A percentile compares a stretch with the other conserved stretches of the same genome.
Conservation (phyloP, 2,888 invertebrate species). For the Agrypnus murinus region DNA sequence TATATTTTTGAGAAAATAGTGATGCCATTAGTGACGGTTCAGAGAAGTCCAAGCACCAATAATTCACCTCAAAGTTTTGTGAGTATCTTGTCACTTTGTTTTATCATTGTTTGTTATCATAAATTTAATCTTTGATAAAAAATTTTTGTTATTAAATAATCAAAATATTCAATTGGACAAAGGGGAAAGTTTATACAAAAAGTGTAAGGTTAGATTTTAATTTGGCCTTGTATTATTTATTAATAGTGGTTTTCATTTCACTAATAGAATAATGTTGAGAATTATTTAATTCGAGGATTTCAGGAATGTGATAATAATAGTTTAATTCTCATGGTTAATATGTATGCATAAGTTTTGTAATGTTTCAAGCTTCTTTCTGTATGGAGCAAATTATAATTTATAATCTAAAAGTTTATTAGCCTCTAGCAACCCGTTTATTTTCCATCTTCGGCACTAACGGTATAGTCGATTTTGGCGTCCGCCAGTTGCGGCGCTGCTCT, state of each 20-base stretch:
- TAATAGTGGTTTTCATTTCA: no score
- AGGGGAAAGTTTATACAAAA: no score
- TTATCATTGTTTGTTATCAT: no score
- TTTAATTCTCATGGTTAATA: no score
- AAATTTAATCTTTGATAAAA: no score
- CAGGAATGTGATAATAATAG: not conserved
- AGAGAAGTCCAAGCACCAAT: conserved; percentile 82
- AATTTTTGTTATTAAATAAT: no score
- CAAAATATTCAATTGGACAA: no score
- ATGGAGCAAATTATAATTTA: conserved; percentile 17
- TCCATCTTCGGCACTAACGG: conserved; percentile 57
- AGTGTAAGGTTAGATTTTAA: no score
- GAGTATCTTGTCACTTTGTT: conserved; percentile 64
- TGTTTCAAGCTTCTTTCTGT: not conserved
- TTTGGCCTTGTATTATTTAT: no score
- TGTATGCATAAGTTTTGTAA: no score
- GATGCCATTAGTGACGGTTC: conserved; percentile 84
- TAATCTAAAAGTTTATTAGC: conserved; percentile 50
- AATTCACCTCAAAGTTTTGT: conserved; percentile 78
- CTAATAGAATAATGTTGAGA: no score
- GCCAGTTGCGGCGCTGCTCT: conserved; percentile 58
- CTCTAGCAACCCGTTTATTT: conserved; percentile 50
- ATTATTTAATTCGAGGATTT: conserved; percentile 8
- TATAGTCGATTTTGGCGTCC: conserved; percentile 60
- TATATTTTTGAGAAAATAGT: conserved; percentile 48